Conservation (phyloP, 2,888 invertebrate species). For the Clanis bilineata region DNA sequence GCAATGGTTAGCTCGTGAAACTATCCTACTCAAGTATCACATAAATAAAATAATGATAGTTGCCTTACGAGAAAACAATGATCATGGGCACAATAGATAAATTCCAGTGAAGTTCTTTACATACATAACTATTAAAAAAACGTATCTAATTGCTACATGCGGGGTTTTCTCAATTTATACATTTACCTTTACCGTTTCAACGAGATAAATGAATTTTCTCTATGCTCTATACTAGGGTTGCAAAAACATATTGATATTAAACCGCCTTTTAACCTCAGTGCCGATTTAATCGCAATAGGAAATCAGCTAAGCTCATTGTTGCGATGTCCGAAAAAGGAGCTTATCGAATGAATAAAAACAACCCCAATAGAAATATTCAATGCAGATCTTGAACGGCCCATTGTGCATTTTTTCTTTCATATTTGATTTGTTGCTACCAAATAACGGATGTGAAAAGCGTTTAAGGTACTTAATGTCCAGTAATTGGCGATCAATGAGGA, state of each 20-base stretch:
- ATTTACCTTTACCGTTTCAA: neutral
- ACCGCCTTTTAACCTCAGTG: constrained; percentile 50
- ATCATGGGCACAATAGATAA: neutral
- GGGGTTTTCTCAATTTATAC: neutral
- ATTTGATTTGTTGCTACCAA: constrained; percentile 80
- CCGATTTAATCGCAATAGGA: constrained; percentile 40
- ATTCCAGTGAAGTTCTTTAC: neutral
- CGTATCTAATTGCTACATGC: neutral
- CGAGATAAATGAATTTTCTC: neutral
- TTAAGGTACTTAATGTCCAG: constrained; percentile 82
- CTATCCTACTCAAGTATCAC: too few relatives aligned
- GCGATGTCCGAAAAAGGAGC: constrained; percentile 56
- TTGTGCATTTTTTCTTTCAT: constrained; percentile 65
- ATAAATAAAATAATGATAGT: too few relatives aligned
- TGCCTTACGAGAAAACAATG: too few relatives aligned
- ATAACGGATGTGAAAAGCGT: constrained; percentile 77
- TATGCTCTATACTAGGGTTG: neutral
- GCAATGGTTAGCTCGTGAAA: too few relatives aligned
- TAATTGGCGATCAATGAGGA: constrained; percentile 83
- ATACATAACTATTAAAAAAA: neutral
- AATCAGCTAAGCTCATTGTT: constrained; percentile 27
- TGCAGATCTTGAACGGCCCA: constrained; percentile 68
- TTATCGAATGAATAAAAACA: constrained; percentile 63
- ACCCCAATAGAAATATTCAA: constrained; percentile 56
- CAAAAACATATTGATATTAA: constrained; percentile 16